A percentile compares a stretch with the other conserved stretches of the same genome.
phyloP scores from a whole-genome alignment of 1,140 invertebrate species.

The Venturia canescens region DNA sequence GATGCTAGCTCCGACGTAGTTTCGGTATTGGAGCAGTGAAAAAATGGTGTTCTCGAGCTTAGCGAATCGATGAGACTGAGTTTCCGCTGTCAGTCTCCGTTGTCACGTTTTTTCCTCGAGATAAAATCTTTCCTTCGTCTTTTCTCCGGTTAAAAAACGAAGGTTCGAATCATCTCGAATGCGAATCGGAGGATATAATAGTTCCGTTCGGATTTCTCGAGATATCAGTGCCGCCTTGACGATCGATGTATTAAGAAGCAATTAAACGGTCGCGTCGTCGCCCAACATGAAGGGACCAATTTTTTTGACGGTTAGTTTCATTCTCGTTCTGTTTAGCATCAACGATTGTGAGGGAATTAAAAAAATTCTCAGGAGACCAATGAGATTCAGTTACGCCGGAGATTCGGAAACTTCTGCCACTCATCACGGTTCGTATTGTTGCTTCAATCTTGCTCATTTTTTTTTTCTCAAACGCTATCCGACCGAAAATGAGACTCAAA shows the following conservation, averaged over 20 bases:
- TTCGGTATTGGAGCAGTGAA: too few species aligned
- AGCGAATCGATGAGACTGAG: background rate
- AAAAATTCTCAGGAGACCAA: conserved; percentile 52
- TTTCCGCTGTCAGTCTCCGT: background rate
- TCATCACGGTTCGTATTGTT: conserved; percentile 54
- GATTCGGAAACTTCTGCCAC: conserved; percentile 61
- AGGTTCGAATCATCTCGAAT: background rate
- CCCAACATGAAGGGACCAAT: background rate
- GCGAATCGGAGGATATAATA: conserved; percentile 32
- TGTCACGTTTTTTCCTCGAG: background rate
- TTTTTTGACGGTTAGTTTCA: background rate
- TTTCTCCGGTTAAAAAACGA: conserved; percentile 1
- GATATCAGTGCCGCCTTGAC: background rate
- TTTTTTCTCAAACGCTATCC: conserved; percentile 5
- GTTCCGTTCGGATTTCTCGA: conserved; percentile 4
- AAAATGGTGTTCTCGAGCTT: too few species aligned
- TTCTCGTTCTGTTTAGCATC: background rate
- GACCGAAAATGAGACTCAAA: too few species aligned
- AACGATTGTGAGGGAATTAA: conserved; percentile 29
- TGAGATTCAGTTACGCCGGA: conserved; percentile 53
- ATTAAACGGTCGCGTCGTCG: background rate
- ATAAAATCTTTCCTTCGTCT: background rate
- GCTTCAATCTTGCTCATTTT: conserved; percentile 25
- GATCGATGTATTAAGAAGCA: background rate
- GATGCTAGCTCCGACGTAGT: too few species aligned